Percentiles rank a stretch among this genome's conserved stretches.
These are phyloP conservation scores for Pseudachorutes palmiensis DNA, from an alignment of 1,140 invertebrate genomes.

Conservation along the genomic window DNA sequence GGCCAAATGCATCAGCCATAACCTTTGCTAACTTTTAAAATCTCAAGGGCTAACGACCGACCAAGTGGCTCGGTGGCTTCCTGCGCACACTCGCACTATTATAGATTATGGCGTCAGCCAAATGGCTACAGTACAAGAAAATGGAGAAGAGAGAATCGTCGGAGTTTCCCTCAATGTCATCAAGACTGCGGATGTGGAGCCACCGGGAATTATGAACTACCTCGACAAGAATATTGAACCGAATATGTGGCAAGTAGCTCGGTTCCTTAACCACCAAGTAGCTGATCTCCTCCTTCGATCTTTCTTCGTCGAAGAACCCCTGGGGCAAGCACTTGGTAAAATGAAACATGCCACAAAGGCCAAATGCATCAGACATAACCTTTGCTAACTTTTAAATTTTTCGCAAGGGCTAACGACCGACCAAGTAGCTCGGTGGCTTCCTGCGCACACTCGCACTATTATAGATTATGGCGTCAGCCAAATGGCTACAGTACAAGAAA, in stretches of 20 bases:
- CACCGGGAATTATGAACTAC: slow-evolving; percentile 12
- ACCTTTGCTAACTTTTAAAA: too few species aligned
- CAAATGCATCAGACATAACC: too few species aligned
- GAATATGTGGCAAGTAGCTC: slow-evolving; percentile 18
- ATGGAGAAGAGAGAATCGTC: slow-evolving; percentile 18
- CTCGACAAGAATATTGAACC: slow-evolving; percentile 16
- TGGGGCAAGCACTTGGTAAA: slow-evolving; percentile 19
- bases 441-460: slow-evolving; percentile 8
- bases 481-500: slow-evolving; percentile 13
- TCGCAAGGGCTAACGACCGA: slow-evolving; percentile 8
- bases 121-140: slow-evolving; percentile 13
- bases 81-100: slow-evolving; percentile 8
- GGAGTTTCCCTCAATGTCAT: slow-evolving; percentile 21
- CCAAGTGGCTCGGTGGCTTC: slow-evolving; percentile 23
- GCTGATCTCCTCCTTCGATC: slow-evolving; percentile 17
- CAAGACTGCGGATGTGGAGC: slow-evolving; percentile 3
- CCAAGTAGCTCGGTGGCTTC: slow-evolving; percentile 23
- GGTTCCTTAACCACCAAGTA: slow-evolving; percentile 20
- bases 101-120: slow-evolving; percentile 12
- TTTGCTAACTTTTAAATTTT: too few species aligned
- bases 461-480: slow-evolving; percentile 12
- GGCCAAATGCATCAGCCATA: too few species aligned
- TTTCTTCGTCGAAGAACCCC: slow-evolving; percentile 19
- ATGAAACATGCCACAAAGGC: too few species aligned
- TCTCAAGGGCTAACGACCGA: slow-evolving; percentile 14